Conservation (phyloP, 2,797 vertebrate genomes). For the Phrynocephalus forsythii region DNA sequence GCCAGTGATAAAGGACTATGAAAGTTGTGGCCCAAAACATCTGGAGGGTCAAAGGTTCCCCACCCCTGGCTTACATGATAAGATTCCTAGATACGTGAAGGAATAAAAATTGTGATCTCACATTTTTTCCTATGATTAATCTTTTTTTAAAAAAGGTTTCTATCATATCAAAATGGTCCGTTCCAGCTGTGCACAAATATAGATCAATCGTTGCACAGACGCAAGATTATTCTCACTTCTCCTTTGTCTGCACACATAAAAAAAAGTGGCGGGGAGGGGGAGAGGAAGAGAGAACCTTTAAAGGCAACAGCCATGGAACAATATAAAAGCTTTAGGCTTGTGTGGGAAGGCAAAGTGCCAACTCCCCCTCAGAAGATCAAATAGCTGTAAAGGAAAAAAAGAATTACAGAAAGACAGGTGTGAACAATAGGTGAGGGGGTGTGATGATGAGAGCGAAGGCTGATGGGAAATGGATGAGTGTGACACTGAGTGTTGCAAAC, state of each 20-base stretch:
- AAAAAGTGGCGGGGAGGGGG: background rate
- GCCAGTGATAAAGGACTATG: no score
- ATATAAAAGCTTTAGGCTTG: constrained; percentile 19
- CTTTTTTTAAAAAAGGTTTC: background rate
- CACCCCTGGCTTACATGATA: background rate
- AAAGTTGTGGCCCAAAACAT: no score
- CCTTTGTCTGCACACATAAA: background rate
- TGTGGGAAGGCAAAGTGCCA: constrained; percentile 30
- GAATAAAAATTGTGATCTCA: background rate
- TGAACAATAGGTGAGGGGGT: constrained; percentile 25
- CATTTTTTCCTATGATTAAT: background rate
- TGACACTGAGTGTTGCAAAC: background rate
- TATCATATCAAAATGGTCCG: background rate
- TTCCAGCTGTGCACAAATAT: background rate
- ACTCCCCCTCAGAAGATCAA: constrained; percentile 11
- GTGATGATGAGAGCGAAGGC: constrained; percentile 10
- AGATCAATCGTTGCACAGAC: background rate
- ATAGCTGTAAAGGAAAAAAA: background rate
- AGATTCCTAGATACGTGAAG: background rate
- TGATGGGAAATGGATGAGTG: constrained; percentile 30
- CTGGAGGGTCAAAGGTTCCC: no score
- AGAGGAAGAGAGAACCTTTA: constrained; percentile 3
- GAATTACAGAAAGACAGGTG: constrained; percentile 27
- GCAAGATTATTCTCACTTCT: background rate
- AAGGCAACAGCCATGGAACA: constrained; percentile 13